These are phyloP conservation scores for Dreissena polymorpha DNA, from an alignment of 1,140 invertebrate species.

Conservation along the genomic window DNA sequence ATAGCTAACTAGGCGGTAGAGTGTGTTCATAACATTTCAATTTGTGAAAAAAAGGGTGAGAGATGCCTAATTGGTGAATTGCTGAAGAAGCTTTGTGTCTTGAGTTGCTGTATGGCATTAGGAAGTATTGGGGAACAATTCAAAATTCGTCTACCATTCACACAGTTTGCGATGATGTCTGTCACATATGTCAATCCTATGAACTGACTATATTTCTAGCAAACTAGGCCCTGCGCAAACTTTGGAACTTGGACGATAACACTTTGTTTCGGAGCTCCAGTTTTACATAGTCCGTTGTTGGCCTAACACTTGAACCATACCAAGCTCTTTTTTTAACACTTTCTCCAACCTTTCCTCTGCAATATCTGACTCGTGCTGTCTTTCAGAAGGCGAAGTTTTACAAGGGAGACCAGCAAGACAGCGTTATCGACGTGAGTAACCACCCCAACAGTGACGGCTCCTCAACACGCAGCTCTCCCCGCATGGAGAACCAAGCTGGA, in stretches of 20 bases:
- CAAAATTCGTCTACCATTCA: too few relatives aligned
- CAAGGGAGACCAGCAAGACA: constrained; percentile 80
- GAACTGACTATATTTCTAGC: constrained; percentile 10
- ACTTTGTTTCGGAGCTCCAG: too few relatives aligned
- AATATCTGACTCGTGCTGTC: neutral
- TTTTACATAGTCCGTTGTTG: too few relatives aligned
- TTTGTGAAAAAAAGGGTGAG: too few relatives aligned
- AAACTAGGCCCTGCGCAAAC: constrained; percentile 37
- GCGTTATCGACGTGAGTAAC: constrained; percentile 81
- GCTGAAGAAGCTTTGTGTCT: neutral
- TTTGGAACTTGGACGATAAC: neutral
- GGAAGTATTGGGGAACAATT: too few relatives aligned
- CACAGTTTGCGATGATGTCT: constrained; percentile 29
- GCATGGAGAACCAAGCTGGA: constrained; percentile 76
- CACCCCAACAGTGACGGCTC: constrained; percentile 80
- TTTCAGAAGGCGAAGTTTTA: constrained; percentile 67
- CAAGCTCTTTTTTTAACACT: neutral
- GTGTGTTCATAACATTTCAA: too few relatives aligned
- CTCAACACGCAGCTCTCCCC: constrained; percentile 81
- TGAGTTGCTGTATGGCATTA: neutral
- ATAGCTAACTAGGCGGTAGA: too few relatives aligned
- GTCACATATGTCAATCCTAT: constrained; percentile 46
- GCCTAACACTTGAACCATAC: too few relatives aligned
- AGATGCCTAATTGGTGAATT: too few relatives aligned
- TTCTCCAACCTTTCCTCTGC: neutral